These are phyloP conservation scores for Dorcus hopei DNA, from an alignment of 2,888 invertebrate genomes.

Conservation along the genomic window DNA sequence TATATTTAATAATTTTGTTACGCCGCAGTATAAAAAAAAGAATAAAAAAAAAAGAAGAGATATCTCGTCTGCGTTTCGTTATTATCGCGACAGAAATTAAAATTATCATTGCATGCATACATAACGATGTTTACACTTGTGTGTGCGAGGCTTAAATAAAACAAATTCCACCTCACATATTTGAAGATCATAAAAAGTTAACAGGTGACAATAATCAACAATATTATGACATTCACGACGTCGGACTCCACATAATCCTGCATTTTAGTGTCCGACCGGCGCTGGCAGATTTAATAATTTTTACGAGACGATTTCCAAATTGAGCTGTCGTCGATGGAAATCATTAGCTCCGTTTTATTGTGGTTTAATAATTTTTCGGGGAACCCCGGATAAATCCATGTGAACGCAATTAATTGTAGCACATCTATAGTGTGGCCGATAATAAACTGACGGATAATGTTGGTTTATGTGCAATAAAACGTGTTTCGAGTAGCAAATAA, in stretches of 20 bases:
- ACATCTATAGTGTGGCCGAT: background rate
- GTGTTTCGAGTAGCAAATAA: too few species aligned
- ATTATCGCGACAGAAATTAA: conserved; percentile 8
- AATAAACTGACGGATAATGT: too few species aligned
- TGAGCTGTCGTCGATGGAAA: background rate
- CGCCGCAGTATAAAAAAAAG: too few species aligned
- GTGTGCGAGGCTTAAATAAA: conserved; percentile 9
- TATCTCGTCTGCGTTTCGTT: background rate
- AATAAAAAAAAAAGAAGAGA: too few species aligned
- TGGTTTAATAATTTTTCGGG: background rate
- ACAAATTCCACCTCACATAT: conserved; percentile 12
- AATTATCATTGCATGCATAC: conserved; percentile 5
- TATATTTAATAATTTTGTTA: too few species aligned
- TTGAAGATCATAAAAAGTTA: conserved; percentile 12
- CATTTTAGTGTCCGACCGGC: background rate
- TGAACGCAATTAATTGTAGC: background rate
- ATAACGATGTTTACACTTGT: conserved; percentile 5
- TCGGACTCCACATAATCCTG: background rate
- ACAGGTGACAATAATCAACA: conserved; percentile 8
- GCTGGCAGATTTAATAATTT: background rate
- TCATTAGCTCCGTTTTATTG: background rate
- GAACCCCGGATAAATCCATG: background rate
- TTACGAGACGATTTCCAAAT: conserved; percentile 1
- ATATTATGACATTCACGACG: conserved; percentile 6
- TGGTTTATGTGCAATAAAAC: too few species aligned